phyloP scores from a whole-genome alignment of 2,797 vertebrate species.

The Cossypha caffra region DNA sequence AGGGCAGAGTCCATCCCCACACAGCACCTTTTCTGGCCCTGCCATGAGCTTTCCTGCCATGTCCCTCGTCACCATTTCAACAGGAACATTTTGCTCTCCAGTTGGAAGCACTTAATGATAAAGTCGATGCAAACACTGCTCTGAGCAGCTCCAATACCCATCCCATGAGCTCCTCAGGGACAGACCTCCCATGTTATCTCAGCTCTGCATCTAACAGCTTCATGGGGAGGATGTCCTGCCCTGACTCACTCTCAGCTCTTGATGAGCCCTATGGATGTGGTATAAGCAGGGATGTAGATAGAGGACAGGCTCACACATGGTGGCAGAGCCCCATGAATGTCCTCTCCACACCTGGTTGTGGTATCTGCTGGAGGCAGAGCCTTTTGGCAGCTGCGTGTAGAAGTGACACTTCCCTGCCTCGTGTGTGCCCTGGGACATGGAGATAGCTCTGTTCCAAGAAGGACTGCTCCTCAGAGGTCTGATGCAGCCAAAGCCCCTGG shows the following conservation, averaged over 20 bases:
- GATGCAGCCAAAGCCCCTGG: background rate
- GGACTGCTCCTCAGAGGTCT: background rate
- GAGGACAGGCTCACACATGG: accelerated
- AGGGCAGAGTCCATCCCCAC: background rate
- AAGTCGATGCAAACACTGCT: background rate
- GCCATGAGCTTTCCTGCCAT: background rate
- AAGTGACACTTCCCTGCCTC: accelerated
- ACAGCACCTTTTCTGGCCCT: background rate
- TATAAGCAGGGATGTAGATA: background rate
- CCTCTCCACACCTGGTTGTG: background rate
- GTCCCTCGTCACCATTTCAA: background rate
- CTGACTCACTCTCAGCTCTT: background rate
- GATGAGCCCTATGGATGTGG: accelerated
- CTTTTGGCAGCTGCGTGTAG: accelerated
- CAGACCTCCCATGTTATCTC: background rate
- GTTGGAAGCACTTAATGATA: background rate
- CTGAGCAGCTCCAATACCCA: background rate
- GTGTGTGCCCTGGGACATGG: accelerated
- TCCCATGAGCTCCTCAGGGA: background rate
- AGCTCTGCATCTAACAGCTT: background rate
- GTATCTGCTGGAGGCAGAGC: accelerated
- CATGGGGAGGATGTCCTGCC: background rate
- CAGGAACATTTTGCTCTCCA: background rate
- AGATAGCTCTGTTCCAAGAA: background rate
- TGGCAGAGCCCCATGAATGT: background rate